phyloP scores from a whole-genome alignment of 2,797 vertebrate genomes.

The Microctenopoma steveboyesi region DNA sequence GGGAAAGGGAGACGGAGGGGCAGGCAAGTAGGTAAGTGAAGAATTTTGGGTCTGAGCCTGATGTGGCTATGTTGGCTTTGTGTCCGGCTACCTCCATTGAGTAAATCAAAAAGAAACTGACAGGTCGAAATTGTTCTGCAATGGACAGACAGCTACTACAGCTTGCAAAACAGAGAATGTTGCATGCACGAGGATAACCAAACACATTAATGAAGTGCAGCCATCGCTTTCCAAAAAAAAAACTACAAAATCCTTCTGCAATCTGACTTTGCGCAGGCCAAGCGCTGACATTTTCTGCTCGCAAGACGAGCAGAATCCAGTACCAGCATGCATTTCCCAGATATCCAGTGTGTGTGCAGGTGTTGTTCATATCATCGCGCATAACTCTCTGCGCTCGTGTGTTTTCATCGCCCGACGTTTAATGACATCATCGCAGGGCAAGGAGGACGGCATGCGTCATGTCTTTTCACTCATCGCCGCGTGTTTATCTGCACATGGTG shows the following conservation, averaged over 20 bases:
- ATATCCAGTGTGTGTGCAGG: conserved; percentile 8
- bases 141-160: neutral
- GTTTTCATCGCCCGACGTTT: conserved; percentile 32
- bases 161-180: too few relatives aligned
- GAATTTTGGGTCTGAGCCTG: conserved; percentile 32
- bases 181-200: too few relatives aligned
- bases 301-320: conserved; percentile 2
- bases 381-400: conserved; percentile 11
- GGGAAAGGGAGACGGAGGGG: conserved; percentile 7
- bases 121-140: conserved; percentile 13
- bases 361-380: conserved; percentile 37
- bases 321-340: conserved; percentile 5
- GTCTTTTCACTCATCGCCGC: conserved; percentile 24
- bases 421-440: conserved; percentile 25
- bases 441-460: neutral
- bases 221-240: too few relatives aligned
- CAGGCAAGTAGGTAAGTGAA: conserved; percentile 25
- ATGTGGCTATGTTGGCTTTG: conserved; percentile 30
- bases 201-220: too few relatives aligned
- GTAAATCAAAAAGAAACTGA: neutral
- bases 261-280: neutral
- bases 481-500: conserved; percentile 22
- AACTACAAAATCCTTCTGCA: too few relatives aligned
- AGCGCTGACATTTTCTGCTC: neutral
- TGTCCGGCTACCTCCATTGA: conserved; percentile 47